Conservation (phyloP, 2,797 vertebrate genomes). For the Mastacembelus armatus region DNA sequence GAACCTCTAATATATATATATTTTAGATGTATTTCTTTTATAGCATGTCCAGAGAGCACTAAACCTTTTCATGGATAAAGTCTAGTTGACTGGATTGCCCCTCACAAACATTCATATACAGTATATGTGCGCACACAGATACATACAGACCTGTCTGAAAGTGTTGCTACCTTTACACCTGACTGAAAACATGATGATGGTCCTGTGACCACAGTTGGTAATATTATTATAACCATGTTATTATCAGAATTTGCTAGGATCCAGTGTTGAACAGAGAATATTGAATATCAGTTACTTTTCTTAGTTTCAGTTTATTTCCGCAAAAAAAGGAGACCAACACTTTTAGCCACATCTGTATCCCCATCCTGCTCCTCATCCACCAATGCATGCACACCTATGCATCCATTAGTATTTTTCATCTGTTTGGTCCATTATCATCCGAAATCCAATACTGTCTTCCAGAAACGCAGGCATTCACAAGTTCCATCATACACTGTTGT, state of each 20-base stretch:
- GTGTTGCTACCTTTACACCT: background rate
- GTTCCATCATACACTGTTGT: slow-evolving; percentile 24
- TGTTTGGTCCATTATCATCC: slow-evolving; percentile 48
- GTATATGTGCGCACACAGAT: slow-evolving; percentile 22
- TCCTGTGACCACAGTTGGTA: no score
- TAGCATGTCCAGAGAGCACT: slow-evolving; percentile 57
- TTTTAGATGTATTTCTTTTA: slow-evolving; percentile 11
- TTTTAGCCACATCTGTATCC: background rate
- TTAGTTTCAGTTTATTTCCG: background rate
- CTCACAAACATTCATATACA: slow-evolving; percentile 62
- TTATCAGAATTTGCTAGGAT: no score
- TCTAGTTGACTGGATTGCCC: slow-evolving; percentile 26
- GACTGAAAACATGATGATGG: no score
- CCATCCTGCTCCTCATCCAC: slow-evolving; percentile 46
- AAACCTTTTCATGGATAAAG: slow-evolving; percentile 39
- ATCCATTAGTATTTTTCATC: slow-evolving; percentile 45
- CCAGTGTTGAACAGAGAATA: background rate
- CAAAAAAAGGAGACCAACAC: background rate
- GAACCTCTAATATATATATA: background rate
- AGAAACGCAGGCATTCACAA: slow-evolving; percentile 31
- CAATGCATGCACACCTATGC: slow-evolving; percentile 58
- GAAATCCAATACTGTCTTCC: slow-evolving; percentile 49
- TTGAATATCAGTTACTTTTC: background rate
- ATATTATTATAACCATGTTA: no score
- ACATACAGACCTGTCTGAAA: slow-evolving; percentile 10